Conservation (phyloP, 2,888 invertebrate genomes). For the Siphonodentalium dalli region DNA sequence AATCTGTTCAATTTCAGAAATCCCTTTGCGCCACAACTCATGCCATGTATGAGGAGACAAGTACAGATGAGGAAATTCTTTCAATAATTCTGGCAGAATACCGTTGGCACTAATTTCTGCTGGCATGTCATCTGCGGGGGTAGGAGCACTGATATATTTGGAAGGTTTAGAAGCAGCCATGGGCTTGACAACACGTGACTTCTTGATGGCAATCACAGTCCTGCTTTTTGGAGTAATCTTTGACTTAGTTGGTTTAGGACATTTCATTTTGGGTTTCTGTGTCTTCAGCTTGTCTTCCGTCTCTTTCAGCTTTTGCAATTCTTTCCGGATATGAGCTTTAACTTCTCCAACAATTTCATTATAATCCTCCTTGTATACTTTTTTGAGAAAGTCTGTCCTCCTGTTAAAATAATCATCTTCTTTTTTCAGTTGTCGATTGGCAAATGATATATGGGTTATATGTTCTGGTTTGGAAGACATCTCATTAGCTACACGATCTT, state of each 20-base stretch:
- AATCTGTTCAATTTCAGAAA: slow-evolving; percentile 57
- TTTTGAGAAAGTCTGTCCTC: slow-evolving; percentile 39
- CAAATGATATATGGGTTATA: neutral
- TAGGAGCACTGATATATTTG: slow-evolving; percentile 17
- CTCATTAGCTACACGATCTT: too few relatives aligned
- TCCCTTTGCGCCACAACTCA: slow-evolving; percentile 58
- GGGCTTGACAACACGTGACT: slow-evolving; percentile 22
- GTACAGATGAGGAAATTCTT: slow-evolving; percentile 63
- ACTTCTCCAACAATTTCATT: slow-evolving; percentile 49
- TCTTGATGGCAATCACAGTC: slow-evolving; percentile 29
- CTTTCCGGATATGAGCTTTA: slow-evolving; percentile 35
- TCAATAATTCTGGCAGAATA: slow-evolving; percentile 57
- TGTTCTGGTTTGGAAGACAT: too few relatives aligned
- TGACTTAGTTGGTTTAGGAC: too few relatives aligned
- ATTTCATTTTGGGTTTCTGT: too few relatives aligned
- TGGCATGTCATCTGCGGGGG: neutral
- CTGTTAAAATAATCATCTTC: slow-evolving; percentile 1
- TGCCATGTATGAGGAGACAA: slow-evolving; percentile 62
- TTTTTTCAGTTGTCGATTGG: neutral
- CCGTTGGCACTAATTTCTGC: slow-evolving; percentile 42
- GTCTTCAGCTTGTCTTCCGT: too few relatives aligned
- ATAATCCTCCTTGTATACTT: slow-evolving; percentile 53
- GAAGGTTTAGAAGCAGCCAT: slow-evolving; percentile 28
- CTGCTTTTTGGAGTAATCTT: too few relatives aligned
- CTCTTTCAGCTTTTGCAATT: too few relatives aligned